Percentiles rank a stretch among this genome's conserved stretches.
Conservation (phyloP, 2,888 invertebrate species). For the Plebejus argus region DNA sequence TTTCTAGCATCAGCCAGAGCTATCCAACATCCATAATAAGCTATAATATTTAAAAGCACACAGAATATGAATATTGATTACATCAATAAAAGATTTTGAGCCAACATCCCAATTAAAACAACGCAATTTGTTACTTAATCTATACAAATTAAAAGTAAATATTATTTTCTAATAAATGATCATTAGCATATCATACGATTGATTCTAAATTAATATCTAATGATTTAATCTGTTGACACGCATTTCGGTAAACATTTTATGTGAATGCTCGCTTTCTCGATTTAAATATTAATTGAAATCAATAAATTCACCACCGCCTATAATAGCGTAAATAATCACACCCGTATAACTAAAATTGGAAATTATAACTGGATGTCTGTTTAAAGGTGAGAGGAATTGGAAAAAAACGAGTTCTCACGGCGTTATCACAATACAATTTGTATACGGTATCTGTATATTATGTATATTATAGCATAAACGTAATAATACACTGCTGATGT, state of each 20-base stretch:
- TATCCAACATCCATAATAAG: not conserved
- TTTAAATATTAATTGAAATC: not conserved
- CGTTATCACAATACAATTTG: conserved; percentile 6
- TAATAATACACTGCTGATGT: not conserved
- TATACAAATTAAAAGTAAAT: not conserved
- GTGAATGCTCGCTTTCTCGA: not conserved
- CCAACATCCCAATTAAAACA: conserved; percentile 1
- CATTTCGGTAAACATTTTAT: not conserved
- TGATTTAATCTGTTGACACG: not conserved
- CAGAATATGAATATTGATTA: conserved; percentile 15
- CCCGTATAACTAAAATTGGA: not conserved
- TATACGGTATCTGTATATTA: not conserved
- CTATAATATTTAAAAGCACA: conserved; percentile 5
- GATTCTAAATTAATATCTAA: conserved; percentile 4
- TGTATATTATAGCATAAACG: not conserved
- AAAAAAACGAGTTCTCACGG: not conserved
- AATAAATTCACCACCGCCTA: not conserved
- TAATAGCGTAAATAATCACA: not conserved
- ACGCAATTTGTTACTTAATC: conserved; percentile 7
- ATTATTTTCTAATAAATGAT: conserved; percentile 14
- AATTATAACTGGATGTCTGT: conserved; percentile 10
- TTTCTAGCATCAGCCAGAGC: not conserved
- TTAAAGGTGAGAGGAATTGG: conserved; percentile 17
- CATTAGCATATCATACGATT: not conserved
- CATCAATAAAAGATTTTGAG: conserved; percentile 3